Base-by-base conservation (phyloP, 2,113 vertebrate species). In the Amazona guildingii region DNA sequence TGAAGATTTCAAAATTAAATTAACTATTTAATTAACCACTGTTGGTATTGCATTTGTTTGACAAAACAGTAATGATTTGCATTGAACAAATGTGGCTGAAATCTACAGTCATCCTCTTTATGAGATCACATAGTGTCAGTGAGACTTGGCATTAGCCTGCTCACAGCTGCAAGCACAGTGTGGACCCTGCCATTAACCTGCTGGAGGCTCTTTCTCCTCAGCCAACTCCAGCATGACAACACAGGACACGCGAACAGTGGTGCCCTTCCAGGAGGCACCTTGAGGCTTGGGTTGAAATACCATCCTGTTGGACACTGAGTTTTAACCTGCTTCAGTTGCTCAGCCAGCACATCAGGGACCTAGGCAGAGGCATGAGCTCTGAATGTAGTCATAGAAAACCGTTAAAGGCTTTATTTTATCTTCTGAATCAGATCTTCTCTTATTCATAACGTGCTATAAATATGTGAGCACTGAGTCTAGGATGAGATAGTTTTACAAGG, bases 111-210 rank as follows among this genome's bases (percentile, higher is more conserved):
- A 0, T 74, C 18, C 28, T 39, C 33, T 20, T 55, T 9, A 10
- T 10, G 49, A 55, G 49, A 8, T 1, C 44, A 19, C 5, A 2
- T 7, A 6, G 1, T 6, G 1, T 8, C 51, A 24, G 28, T 6
- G 55, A 37, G 67, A 18, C 9, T 4, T 41, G 12, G 44, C 39
- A n/a, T 35, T 16, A 5, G 17, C 6, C 80, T 54, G 62, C 35
- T 0, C 0, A 1, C 33, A 43, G 55, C 51, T 21, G 33, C 44
- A 10, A 25, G 85, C 46, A 7, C 41, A 6, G 49, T 2, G 9
- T 7, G 28, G 18, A 20, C 19, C 24, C 68, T 72, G 59, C 27
- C 31, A 5, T 14, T 35, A 13, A 33, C 28, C 49, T 49, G 43
- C 39, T 39, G 35, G 17, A 28, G 55, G n/a, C 35, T 88, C 14